phyloP scores from a whole-genome alignment of 2,113 vertebrate species.

The Tringa solitaria region DNA sequence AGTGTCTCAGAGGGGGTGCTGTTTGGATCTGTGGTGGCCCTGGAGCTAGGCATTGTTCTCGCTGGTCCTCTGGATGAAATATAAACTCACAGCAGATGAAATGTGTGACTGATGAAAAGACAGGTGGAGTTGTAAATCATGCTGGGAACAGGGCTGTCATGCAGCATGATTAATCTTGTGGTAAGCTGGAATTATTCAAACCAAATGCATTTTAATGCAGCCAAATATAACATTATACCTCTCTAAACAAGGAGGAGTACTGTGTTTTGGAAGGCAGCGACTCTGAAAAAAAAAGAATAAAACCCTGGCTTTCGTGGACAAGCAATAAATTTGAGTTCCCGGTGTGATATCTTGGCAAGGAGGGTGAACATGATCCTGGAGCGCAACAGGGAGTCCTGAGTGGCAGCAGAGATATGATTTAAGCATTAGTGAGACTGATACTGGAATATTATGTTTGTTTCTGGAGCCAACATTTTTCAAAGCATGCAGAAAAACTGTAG shows the following conservation, averaged over 20 bases:
- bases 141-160: background rate
- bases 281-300: background rate
- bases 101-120: slow-evolving; percentile 29
- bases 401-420: background rate
- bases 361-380: background rate
- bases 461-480: background rate
- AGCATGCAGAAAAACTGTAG: background rate
- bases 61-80: background rate
- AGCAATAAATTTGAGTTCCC: background rate
- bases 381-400: background rate
- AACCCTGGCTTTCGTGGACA: background rate
- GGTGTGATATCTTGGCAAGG: background rate
- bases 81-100: slow-evolving; percentile 1
- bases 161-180: background rate
- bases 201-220: background rate
- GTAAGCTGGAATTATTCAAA: background rate
- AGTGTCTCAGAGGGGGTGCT: background rate
- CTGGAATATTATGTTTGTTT: background rate
- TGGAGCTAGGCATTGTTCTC: background rate
- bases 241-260: background rate
- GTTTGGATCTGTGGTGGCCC: background rate
- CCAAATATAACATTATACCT: background rate
- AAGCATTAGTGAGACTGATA: background rate
- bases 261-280: background rate
- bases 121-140: slow-evolving; percentile 40